These are phyloP conservation scores for Brachylomia viminalis DNA, from an alignment of 2,888 invertebrate species.

Conservation along the genomic window DNA sequence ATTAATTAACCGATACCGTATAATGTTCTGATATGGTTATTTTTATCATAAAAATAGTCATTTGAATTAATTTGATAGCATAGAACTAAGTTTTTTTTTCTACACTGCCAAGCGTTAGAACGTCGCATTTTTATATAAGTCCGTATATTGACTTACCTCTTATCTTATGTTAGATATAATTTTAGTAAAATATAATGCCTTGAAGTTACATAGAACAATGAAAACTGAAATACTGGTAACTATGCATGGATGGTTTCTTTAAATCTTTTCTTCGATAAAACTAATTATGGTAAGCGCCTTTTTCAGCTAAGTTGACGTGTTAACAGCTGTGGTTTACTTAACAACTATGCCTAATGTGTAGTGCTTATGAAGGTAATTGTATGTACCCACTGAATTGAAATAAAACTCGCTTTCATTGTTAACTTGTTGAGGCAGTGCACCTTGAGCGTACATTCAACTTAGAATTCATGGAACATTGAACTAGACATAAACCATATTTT, in stretches of 20 bases:
- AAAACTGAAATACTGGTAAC: slow-evolving; percentile 1
- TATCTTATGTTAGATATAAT: slow-evolving; percentile 17
- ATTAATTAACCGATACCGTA: slow-evolving; percentile 13
- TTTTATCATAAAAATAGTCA: slow-evolving; percentile 5
- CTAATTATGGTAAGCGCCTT: neutral
- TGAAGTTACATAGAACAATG: slow-evolving; percentile 41
- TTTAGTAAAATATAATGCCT: slow-evolving; percentile 39
- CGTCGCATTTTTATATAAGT: neutral
- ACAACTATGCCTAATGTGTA: neutral
- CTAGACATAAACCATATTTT: neutral
- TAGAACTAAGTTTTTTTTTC: neutral
- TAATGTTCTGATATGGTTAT: slow-evolving; percentile 9
- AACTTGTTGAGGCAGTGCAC: slow-evolving; percentile 28
- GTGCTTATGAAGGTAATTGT: slow-evolving; percentile 9
- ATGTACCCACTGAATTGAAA: slow-evolving; percentile 7
- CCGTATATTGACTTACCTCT: neutral
- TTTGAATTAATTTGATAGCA: slow-evolving; percentile 14
- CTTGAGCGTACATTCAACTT: slow-evolving; percentile 43
- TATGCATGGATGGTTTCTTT: slow-evolving; percentile 22
- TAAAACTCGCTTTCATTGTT: slow-evolving; percentile 45
- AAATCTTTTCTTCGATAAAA: slow-evolving; percentile 8
- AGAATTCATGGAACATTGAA: slow-evolving; percentile 15
- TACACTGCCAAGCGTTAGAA: neutral
- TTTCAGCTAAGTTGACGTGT: neutral
- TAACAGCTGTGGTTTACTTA: slow-evolving; percentile 7